Conservation (phyloP, 2,113 vertebrate species). For the Caracal caracal region DNA sequence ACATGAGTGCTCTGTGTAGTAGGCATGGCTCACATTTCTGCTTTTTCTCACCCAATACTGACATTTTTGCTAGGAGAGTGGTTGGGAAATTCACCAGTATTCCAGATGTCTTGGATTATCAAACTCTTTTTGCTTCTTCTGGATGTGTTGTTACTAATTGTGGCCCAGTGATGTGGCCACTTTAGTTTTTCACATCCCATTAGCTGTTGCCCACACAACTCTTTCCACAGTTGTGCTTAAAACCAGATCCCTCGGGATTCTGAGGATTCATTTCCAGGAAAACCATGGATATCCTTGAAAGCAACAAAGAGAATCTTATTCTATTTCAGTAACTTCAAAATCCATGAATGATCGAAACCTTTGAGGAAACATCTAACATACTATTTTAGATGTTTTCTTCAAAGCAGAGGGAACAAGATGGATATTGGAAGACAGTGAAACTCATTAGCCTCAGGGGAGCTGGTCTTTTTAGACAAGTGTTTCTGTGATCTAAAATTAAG, state of each 20-base stretch:
- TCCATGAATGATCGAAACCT: neutral
- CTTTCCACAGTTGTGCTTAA: neutral
- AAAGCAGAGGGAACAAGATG: neutral
- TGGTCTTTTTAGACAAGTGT: neutral
- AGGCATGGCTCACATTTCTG: neutral
- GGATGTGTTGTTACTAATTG: neutral
- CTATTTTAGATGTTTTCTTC: constrained; percentile 26
- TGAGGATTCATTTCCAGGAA: neutral
- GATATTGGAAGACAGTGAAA: neutral
- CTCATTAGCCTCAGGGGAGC: neutral
- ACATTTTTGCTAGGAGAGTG: neutral
- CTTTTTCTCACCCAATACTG: neutral
- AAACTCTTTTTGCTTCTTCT: neutral
- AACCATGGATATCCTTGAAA: neutral
- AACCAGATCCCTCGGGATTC: neutral
- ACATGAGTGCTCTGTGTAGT: neutral
- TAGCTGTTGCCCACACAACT: neutral
- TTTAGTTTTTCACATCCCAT: neutral
- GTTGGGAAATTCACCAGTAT: neutral
- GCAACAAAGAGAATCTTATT: neutral
- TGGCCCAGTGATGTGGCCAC: neutral
- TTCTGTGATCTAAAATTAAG: neutral
- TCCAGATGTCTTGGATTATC: neutral
- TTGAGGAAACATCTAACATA: neutral
- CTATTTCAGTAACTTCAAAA: constrained; percentile 40